phyloP scores from a whole-genome alignment of 2,888 invertebrate genomes.

The Serrognathus titanus region DNA sequence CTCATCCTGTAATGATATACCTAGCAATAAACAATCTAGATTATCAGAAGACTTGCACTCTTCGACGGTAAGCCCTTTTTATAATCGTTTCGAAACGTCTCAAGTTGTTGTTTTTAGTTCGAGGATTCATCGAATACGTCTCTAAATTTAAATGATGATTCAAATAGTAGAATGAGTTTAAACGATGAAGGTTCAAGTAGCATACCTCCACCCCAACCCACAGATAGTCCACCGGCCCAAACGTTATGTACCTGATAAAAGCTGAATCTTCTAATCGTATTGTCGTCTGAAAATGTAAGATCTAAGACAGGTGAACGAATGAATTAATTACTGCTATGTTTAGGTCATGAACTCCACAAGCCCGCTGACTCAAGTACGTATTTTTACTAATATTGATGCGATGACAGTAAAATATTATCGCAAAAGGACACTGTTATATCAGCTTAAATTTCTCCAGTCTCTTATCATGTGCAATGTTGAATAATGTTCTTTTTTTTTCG shows the following conservation, averaged over 20 bases:
- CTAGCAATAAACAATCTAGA: constrained; percentile 36
- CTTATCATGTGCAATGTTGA: neutral
- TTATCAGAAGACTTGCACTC: constrained; percentile 39
- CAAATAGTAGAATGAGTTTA: constrained; percentile 46
- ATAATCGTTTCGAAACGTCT: neutral
- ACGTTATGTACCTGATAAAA: constrained; percentile 43
- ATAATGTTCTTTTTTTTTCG: constrained; percentile 5
- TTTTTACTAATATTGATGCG: constrained; percentile 23
- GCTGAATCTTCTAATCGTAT: constrained; percentile 5
- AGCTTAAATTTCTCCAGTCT: no score
- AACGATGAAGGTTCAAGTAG: constrained; percentile 32
- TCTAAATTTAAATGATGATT: constrained; percentile 48
- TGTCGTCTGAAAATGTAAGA: constrained; percentile 21
- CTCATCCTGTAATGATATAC: constrained; percentile 23
- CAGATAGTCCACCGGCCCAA: constrained; percentile 29
- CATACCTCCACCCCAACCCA: constrained; percentile 22
- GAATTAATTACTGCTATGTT: constrained; percentile 20
- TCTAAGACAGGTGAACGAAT: constrained; percentile 5
- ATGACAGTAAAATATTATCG: constrained; percentile 46
- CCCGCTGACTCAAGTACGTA: constrained; percentile 40
- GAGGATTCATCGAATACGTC: constrained; percentile 51
- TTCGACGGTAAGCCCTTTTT: constrained; percentile 32
- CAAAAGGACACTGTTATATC: constrained; percentile 37
- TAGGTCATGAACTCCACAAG: constrained; percentile 22
- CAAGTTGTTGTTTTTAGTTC: constrained; percentile 33